Conservation (phyloP, 2,888 invertebrate species). For the Megalurothrips usitatus region DNA sequence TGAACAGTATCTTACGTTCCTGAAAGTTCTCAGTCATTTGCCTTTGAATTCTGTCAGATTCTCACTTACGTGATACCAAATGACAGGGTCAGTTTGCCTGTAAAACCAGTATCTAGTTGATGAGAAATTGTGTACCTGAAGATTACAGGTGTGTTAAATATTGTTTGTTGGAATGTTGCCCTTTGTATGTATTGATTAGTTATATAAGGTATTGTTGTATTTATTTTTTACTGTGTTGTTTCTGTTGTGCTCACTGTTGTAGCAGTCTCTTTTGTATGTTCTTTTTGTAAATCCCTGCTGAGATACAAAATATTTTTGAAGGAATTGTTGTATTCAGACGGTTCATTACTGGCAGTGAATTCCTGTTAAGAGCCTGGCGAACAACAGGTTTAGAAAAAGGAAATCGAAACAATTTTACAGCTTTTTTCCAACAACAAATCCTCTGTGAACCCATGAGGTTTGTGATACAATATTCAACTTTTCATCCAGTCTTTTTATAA, state of each 20-base stretch:
- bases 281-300: neutral
- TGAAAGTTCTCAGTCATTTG: neutral
- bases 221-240: neutral
- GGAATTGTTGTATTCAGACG: neutral
- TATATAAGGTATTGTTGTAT: neutral
- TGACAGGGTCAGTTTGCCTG: constrained; percentile 2
- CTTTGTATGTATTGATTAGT: neutral
- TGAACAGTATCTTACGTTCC: neutral
- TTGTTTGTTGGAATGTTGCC: neutral
- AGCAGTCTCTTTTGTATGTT: neutral
- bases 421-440: neutral
- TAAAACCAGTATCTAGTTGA: constrained; percentile 3
- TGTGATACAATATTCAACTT: too few relatives aligned
- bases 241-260: neutral
- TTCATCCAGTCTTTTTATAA: too few relatives aligned
- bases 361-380: neutral
- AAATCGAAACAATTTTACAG: neutral
- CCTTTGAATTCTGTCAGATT: neutral
- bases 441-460: too few relatives aligned
- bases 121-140: neutral
- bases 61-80: neutral
- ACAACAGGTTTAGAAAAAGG: neutral
- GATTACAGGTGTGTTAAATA: constrained; percentile 5
- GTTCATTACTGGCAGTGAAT: neutral
- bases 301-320: neutral